These are phyloP conservation scores for Vanessa cardui DNA, from an alignment of 2,888 invertebrate species.

Conservation along the genomic window DNA sequence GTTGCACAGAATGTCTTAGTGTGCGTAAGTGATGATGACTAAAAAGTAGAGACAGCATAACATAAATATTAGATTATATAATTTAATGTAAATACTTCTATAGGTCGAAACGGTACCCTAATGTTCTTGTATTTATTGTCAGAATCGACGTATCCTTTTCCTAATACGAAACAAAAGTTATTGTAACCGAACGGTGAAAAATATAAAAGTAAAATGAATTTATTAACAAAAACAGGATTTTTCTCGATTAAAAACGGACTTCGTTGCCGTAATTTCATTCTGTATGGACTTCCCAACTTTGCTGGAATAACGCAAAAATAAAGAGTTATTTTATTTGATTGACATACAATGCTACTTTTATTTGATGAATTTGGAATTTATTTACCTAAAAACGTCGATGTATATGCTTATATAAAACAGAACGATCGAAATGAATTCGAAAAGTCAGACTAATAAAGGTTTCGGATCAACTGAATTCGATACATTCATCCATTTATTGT, in stretches of 20 bases:
- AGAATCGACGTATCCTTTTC: too few relatives aligned
- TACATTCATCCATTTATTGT: constrained; percentile 50
- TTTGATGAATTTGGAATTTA: not conserved
- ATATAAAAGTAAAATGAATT: constrained; percentile 32
- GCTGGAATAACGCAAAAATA: not conserved
- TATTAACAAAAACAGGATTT: constrained; percentile 37
- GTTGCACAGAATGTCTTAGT: too few relatives aligned
- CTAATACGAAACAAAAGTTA: not conserved
- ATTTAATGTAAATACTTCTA: too few relatives aligned
- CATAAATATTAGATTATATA: too few relatives aligned
- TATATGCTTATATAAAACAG: not conserved
- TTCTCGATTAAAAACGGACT: constrained; percentile 43
- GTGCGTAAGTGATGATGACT: too few relatives aligned
- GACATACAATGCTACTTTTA: constrained; percentile 17
- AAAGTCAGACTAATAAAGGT: constrained; percentile 16
- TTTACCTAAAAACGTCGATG: not conserved
- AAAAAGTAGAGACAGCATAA: too few relatives aligned
- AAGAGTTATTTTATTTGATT: not conserved
- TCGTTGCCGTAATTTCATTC: constrained; percentile 50
- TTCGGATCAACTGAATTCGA: constrained; percentile 48
- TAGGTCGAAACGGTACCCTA: too few relatives aligned
- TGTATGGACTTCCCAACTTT: constrained; percentile 42
- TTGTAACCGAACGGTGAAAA: constrained; percentile 11
- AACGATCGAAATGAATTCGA: not conserved
- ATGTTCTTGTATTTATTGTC: too few relatives aligned